Base-by-base conservation (phyloP, 2,888 invertebrate species). In the Pyrrhosoma nymphula region DNA sequence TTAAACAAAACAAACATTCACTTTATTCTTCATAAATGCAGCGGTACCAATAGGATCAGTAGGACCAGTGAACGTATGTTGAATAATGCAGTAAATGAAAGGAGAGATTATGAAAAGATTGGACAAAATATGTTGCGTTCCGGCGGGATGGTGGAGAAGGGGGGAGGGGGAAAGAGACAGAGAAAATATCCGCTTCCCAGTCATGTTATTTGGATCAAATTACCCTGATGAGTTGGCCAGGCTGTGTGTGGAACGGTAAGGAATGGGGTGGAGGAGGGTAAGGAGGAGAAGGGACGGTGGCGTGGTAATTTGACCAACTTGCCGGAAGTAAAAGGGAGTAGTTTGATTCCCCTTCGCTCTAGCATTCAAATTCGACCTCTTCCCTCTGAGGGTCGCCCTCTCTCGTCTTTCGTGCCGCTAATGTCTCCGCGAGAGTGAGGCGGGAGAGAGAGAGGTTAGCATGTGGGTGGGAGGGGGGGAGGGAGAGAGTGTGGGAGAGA, bases 271-370 rank as follows among this genome's bases (percentile, higher is more conserved):
- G 14, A 3, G 82, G 82, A n/a, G 12, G 69, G 20, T 12, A 10
- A n/a, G 82, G 82, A 26, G 69, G 63, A 20, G 23, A 6, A 23
- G 18, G 63, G 10, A 26, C 10, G 69, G 23, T n/a, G 60, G n/a
- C 12, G 56, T 1, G 60, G 90, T 69, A 91, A 91, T 91, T 91
- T 39, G 91, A 91, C 91, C 26, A n/a, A 47, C 75, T 93, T 93
- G 69, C 63, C 93, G 93, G 93, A 93, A 93, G 63, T 82, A 82
- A 82, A 69, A 82, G 63, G 39, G 69, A 63, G 93, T 63, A 93
- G 47, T 93, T 93, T 93, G 26, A 69, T 93, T 93, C 82, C 47
- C 39, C 69, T 69, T 26, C 69, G n/a, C 91, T 69, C 47, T 93
- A 20, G n/a, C 69, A 69, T 93, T 93, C 89, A 56, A n/a, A n/a